Conservation (phyloP, 64 coral and sea anemone species). For the Montipora foliosa region DNA sequence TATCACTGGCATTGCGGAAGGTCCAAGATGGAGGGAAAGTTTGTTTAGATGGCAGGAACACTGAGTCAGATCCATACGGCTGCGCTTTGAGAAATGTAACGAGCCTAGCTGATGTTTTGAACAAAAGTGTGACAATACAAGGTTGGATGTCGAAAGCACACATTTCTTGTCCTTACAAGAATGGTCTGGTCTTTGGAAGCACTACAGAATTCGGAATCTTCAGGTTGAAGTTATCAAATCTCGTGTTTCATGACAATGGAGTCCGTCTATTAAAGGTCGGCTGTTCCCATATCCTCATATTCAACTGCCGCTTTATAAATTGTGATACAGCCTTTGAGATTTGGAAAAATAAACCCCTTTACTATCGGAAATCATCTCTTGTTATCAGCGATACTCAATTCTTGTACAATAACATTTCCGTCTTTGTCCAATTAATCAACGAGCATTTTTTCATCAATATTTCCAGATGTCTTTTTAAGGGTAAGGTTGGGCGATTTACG, state of each 20-base stretch:
- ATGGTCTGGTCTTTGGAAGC: too few species aligned
- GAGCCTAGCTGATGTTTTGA: neutral
- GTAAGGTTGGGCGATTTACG: neutral
- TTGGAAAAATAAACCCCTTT: neutral
- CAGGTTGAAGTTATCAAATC: neutral
- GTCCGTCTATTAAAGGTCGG: neutral
- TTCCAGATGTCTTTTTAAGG: neutral
- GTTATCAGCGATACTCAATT: neutral
- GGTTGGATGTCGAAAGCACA: neutral
- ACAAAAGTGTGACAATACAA: slow-evolving; percentile 7
- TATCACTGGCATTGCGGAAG: neutral
- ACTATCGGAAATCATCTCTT: neutral
- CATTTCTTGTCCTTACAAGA: neutral
- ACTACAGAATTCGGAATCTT: too few species aligned
- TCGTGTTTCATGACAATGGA: neutral
- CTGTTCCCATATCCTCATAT: neutral
- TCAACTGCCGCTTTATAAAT: neutral
- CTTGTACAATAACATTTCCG: neutral
- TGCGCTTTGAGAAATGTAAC: neutral
- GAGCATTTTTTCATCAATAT: neutral
- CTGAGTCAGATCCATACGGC: slow-evolving; percentile 21
- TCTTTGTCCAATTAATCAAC: neutral
- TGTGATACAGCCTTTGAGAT: neutral
- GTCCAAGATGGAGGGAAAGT: neutral
- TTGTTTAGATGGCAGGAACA: slow-evolving; percentile 14